Conservation (phyloP, 2,888 invertebrate species). For the Gymnosoma rotundatum region DNA sequence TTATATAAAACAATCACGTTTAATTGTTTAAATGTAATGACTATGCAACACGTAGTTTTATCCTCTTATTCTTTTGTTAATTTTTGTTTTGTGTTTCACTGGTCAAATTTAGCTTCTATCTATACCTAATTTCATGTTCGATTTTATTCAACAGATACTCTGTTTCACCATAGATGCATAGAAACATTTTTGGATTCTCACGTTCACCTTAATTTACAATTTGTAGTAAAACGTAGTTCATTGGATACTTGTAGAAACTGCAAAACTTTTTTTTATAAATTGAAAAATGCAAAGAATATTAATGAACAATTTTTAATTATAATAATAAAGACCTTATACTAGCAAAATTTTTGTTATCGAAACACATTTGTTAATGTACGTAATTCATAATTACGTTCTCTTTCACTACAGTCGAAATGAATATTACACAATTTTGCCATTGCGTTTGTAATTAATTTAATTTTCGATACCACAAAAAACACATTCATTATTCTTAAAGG, state of each 20-base stretch:
- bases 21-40: constrained; percentile 9
- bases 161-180: too few species aligned
- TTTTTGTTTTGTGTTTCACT: background rate
- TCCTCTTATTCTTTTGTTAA: background rate
- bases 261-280: too few species aligned
- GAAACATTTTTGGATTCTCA: background rate
- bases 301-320: background rate
- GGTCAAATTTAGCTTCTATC: background rate
- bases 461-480: too few species aligned
- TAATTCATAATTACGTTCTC: too few species aligned
- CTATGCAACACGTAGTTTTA: constrained; percentile 12
- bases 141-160: background rate
- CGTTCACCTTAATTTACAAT: background rate
- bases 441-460: too few species aligned
- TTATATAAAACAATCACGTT: constrained; percentile 16
- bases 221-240: background rate
- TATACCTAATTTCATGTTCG: background rate
- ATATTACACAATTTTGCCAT: too few species aligned
- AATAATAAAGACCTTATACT: background rate
- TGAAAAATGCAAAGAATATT: background rate
- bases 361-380: too few species aligned
- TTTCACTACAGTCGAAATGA: too few species aligned
- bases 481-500: too few species aligned
- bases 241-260: background rate
- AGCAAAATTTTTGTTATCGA: too few species aligned